These are phyloP conservation scores for Rhopalosiphum nymphaeae DNA, from an alignment of 2,888 invertebrate species.

Conservation along the genomic window DNA sequence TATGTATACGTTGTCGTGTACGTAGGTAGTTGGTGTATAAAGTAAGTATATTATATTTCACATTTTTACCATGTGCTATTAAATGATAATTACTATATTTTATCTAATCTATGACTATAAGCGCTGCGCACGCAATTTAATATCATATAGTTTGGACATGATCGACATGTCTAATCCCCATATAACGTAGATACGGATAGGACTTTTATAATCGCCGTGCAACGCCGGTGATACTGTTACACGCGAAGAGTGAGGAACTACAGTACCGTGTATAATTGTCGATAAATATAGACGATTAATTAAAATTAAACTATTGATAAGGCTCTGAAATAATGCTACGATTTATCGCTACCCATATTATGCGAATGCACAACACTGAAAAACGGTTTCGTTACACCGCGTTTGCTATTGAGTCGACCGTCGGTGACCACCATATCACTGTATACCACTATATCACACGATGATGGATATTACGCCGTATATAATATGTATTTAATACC, in stretches of 20 bases:
- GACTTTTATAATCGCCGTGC: not conserved
- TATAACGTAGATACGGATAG: not conserved
- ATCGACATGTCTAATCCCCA: not conserved
- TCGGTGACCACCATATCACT: too few species aligned
- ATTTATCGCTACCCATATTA: not conserved
- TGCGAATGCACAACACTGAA: not conserved
- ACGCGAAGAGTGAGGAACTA: too few species aligned
- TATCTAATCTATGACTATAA: not conserved
- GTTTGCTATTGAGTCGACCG: not conserved
- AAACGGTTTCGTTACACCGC: not conserved
- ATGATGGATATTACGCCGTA: too few species aligned
- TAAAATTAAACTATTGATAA: not conserved
- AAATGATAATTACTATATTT: not conserved
- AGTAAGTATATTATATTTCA: not conserved
- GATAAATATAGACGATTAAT: not conserved
- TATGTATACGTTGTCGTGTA: not conserved
- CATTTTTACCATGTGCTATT: not conserved
- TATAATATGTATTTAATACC: too few species aligned
- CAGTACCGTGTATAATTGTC: not conserved
- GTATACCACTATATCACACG: too few species aligned
- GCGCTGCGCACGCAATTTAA: not conserved
- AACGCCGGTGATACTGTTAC: not conserved
- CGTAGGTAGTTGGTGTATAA: not conserved
- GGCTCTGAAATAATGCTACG: not conserved
- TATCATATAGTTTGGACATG: not conserved